Conservation (phyloP, 2,113 vertebrate genomes). For the Antechinus flavipes region DNA sequence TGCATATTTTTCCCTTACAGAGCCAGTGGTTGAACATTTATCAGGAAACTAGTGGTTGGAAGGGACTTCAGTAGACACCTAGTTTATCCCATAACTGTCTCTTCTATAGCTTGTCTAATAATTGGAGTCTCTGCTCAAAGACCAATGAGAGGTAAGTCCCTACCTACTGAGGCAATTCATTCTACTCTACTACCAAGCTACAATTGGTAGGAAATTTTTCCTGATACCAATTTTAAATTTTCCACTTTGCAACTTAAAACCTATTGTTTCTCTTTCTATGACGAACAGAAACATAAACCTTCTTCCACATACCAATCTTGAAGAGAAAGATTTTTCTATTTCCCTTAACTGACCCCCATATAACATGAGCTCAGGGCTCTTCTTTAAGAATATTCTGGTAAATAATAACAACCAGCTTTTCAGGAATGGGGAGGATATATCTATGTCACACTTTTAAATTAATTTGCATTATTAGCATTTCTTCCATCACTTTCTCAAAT, state of each 20-base stretch:
- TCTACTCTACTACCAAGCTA: not conserved
- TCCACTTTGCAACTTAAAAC: not conserved
- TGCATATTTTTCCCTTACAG: not conserved
- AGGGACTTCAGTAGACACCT: not conserved
- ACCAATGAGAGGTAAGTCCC: not conserved
- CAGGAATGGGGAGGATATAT: not conserved
- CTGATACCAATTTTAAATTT: not conserved
- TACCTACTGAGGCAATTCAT: not conserved
- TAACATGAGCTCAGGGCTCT: not conserved
- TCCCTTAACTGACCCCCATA: not conserved
- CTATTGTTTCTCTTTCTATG: not conserved
- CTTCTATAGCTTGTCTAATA: not conserved
- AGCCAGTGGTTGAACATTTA: not conserved
- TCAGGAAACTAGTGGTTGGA: not conserved
- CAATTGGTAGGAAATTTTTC: not conserved
- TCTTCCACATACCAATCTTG: not conserved
- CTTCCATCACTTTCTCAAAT: not conserved
- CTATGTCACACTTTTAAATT: not conserved
- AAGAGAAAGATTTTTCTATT: not conserved
- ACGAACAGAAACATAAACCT: not conserved
- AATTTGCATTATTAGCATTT: not conserved
- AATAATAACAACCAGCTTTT: not conserved
- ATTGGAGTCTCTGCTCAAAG: not conserved
- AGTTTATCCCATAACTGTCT: not conserved
- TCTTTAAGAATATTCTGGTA: not conserved